Base-by-base conservation (phyloP, 2,113 vertebrate species). In the Lycaon pictus region DNA sequence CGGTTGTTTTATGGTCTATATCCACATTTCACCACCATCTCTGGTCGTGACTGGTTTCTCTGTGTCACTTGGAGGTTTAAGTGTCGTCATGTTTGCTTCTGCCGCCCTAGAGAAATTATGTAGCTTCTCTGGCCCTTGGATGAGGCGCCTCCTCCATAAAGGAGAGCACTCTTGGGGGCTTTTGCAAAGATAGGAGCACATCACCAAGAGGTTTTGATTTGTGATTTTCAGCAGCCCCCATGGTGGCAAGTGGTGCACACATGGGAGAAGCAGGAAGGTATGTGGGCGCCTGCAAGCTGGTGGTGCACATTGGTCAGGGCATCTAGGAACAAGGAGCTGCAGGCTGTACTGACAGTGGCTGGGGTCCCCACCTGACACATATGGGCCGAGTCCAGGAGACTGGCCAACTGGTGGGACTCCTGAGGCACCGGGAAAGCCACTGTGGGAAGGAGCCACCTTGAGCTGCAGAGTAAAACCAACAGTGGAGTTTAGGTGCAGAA, bases 241-340 rank as follows among this genome's bases (percentile, higher is more conserved):
- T 7, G 43, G 25, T 0, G 2, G 29, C 37, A 3, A 8, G 2
- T 9, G 11, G n/a, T 48, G 12, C 0, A 1, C 0, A 19, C 56
- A 4, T 6, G 8, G 53, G 25, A 29, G 25, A 19, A 63, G 43
- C 71, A 12, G 17, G 56, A 58, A 25, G 16, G 23, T 2, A 6
- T 9, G 43, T 3, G 20, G 56, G 2, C 5, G 0, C 13, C 65
- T 2, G 23, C 19, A 32, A 27, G 35, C 37, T 2, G 12, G 56
- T 0, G 0, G 56, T 19, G 32, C 10, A 5, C 43, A 43, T 43
- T 43, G 11, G 17, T n/a, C 37, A 11, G 56, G 88, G 32, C 65
- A 20, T 58, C 15, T 3, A 27, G n/a, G 85, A 27, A 20, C 65
- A 2, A 27, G n/a, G 85, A 32, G 32, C 20, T 23, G 22, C 32